These are phyloP conservation scores for Petroica traversi DNA, from an alignment of 2,113 vertebrate species.

Conservation along the genomic window DNA sequence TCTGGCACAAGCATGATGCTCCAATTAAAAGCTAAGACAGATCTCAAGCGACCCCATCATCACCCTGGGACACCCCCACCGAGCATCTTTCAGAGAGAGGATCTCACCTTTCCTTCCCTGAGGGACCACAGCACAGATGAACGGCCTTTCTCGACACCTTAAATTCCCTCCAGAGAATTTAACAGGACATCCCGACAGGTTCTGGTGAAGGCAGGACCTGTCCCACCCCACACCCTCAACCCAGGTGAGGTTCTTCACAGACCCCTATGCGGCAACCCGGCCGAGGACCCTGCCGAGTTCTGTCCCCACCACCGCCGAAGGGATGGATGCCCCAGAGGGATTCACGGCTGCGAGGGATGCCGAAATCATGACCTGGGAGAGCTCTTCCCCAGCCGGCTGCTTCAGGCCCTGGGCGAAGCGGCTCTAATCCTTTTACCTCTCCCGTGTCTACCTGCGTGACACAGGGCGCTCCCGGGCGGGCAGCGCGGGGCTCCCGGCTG, in stretches of 20 bases:
- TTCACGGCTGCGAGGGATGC: accelerated
- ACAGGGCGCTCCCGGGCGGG: accelerated
- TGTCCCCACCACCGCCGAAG: accelerated
- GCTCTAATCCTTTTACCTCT: accelerated
- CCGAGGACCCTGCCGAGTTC: background rate
- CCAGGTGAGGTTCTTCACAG: background rate
- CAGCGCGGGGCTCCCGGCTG: accelerated
- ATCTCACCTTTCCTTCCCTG: background rate
- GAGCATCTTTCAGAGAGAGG: background rate
- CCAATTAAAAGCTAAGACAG: background rate
- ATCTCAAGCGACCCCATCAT: background rate
- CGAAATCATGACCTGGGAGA: accelerated
- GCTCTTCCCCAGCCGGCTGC: background rate
- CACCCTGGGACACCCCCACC: background rate
- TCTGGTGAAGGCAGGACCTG: background rate
- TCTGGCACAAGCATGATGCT: background rate
- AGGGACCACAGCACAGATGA: background rate
- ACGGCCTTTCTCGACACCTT: accelerated
- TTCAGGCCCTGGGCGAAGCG: background rate
- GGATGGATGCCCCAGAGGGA: background rate
- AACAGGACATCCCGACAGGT: background rate
- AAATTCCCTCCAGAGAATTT: background rate
- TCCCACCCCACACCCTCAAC: background rate
- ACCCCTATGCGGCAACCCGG: accelerated
- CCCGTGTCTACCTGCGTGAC: accelerated